phyloP scores from a whole-genome alignment of 2,888 invertebrate genomes.

The Chloroclysta siterata region DNA sequence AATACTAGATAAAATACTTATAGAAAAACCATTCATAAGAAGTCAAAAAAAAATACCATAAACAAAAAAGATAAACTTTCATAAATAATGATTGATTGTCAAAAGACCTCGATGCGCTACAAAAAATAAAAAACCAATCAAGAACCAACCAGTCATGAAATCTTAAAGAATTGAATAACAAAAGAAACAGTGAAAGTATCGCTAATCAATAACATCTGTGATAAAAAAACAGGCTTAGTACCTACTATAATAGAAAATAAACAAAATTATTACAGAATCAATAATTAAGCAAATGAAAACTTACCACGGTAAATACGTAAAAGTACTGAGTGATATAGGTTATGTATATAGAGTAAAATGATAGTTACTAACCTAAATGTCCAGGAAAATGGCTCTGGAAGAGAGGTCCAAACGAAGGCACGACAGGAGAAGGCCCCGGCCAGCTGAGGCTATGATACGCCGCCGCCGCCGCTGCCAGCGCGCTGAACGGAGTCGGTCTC shows the following conservation, averaged over 20 bases:
- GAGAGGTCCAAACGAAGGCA: slow-evolving; percentile 87
- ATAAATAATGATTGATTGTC: slow-evolving; percentile 13
- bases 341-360: no score
- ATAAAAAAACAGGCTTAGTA: no score
- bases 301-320: neutral
- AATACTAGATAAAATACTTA: no score
- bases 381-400: slow-evolving; percentile 84
- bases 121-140: slow-evolving; percentile 8
- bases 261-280: no score
- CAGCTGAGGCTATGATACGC: slow-evolving; percentile 87
- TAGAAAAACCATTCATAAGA: no score
- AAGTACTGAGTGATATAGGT: neutral
- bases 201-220: neutral
- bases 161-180: neutral
- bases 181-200: slow-evolving; percentile 15
- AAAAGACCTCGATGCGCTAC: slow-evolving; percentile 4
- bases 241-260: no score
- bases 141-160: slow-evolving; percentile 10
- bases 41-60: no score
- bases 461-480: slow-evolving; percentile 88
- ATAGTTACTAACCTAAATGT: slow-evolving; percentile 27
- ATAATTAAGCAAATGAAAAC: neutral
- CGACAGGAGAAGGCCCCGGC: slow-evolving; percentile 82
- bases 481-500: slow-evolving; percentile 90
- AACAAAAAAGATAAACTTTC: neutral